These are phyloP conservation scores for Megalonaias nervosa DNA, from an alignment of 1,140 invertebrate genomes.

Conservation along the genomic window DNA sequence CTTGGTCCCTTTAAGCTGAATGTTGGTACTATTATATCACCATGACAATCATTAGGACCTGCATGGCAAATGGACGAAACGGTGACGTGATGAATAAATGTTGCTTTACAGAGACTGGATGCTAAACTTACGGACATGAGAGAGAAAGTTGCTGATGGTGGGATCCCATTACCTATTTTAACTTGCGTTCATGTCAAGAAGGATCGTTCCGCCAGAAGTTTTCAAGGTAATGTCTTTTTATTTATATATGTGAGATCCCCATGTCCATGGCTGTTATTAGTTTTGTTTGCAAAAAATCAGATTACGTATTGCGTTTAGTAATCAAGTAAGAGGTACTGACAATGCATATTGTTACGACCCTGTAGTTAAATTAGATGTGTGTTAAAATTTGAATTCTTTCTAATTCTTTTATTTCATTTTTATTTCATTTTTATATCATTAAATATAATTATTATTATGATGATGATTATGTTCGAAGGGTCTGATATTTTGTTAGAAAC, in stretches of 20 bases:
- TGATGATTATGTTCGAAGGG: too few relatives aligned
- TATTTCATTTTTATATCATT: too few relatives aligned
- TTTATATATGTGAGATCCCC: too few relatives aligned
- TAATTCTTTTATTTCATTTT: too few relatives aligned
- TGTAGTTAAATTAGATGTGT: too few relatives aligned
- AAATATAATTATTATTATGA: too few relatives aligned
- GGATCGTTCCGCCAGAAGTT: conserved; percentile 71
- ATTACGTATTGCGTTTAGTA: neutral
- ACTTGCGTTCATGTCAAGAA: conserved; percentile 73
- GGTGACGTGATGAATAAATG: neutral
- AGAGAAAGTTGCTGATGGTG: conserved; percentile 60
- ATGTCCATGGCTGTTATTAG: too few relatives aligned
- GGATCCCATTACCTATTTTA: conserved; percentile 71
- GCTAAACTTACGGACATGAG: conserved; percentile 66
- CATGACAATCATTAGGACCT: neutral
- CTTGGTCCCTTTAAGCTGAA: too few relatives aligned
- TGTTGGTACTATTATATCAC: neutral
- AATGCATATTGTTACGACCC: too few relatives aligned
- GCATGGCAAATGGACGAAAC: neutral
- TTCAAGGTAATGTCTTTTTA: conserved; percentile 61
- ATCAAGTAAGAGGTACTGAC: neutral
- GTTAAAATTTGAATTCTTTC: too few relatives aligned
- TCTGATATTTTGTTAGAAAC: too few relatives aligned
- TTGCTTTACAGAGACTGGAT: conserved; percentile 61
- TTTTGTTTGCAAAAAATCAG: too few relatives aligned